phyloP scores from a whole-genome alignment of 2,888 invertebrate genomes.

The Julus scandinavius region DNA sequence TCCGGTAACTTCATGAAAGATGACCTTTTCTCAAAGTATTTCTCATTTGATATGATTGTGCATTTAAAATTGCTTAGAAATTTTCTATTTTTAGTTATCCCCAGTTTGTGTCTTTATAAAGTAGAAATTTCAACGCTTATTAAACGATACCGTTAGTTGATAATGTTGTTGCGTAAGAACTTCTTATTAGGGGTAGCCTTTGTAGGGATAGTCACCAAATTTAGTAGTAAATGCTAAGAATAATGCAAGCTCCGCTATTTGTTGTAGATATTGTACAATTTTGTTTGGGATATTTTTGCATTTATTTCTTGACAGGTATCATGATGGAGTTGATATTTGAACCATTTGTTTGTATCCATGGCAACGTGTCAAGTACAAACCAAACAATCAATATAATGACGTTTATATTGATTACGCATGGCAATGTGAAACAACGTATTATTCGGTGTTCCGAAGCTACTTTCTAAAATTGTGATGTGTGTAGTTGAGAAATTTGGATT shows the following conservation, averaged over 20 bases:
- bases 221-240: not conserved
- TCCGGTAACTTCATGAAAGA: not conserved
- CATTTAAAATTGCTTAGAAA: not conserved
- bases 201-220: not conserved
- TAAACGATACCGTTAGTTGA: not conserved
- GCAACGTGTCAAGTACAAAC: not conserved
- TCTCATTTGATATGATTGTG: slow-evolving; percentile 2
- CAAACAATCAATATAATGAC: slow-evolving; percentile 37
- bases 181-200: not conserved
- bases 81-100: slow-evolving; percentile 23
- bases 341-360: not conserved
- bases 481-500: not conserved
- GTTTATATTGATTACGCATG: not conserved
- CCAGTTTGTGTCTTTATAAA: not conserved
- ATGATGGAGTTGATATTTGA: not conserved
- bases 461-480: not conserved
- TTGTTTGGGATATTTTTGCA: not conserved
- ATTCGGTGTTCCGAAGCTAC: not conserved
- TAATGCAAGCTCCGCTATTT: not conserved
- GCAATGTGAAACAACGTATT: not conserved
- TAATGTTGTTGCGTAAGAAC: not conserved
- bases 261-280: not conserved
- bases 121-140: not conserved
- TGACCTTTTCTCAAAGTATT: not conserved
- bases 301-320: not conserved